These are phyloP conservation scores for Laticauda colubrina DNA, from an alignment of 2,113 vertebrate species.

Conservation along the genomic window DNA sequence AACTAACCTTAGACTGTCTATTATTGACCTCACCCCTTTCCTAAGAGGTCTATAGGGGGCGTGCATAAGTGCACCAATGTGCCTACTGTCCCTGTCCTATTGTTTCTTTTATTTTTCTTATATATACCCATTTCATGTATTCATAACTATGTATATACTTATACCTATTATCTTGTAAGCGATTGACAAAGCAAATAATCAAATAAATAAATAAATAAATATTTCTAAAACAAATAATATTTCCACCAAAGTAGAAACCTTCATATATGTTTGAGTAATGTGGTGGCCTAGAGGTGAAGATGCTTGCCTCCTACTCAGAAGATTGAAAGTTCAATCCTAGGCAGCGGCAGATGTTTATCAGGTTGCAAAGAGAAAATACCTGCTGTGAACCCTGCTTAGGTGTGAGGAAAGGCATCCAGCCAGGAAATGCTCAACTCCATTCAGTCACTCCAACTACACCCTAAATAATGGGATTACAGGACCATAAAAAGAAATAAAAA, in stretches of 20 bases:
- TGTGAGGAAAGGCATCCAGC: background rate
- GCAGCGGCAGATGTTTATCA: background rate
- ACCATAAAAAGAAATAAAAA: background rate
- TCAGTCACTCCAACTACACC: background rate
- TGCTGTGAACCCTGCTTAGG: background rate
- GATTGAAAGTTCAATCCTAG: background rate
- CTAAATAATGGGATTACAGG: background rate
- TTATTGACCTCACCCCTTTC: too few relatives aligned
- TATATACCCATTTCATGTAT: too few relatives aligned
- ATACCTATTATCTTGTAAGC: too few relatives aligned
- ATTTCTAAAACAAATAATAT: background rate
- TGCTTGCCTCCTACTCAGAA: background rate
- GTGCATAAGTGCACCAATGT: too few relatives aligned
- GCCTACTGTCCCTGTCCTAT: too few relatives aligned
- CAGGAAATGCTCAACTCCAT: background rate
- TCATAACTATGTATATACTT: too few relatives aligned
- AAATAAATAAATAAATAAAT: too few relatives aligned
- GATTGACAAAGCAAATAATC: too few relatives aligned
- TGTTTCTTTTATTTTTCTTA: too few relatives aligned
- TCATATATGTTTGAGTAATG: background rate
- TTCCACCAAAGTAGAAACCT: background rate
- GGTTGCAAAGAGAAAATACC: background rate
- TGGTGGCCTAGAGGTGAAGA: background rate
- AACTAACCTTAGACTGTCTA: too few relatives aligned
- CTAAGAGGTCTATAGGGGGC: too few relatives aligned